Percentiles rank a stretch among this genome's conserved stretches.
Conservation (phyloP, 2,797 vertebrate genomes). For the Neoniphon sammara region DNA sequence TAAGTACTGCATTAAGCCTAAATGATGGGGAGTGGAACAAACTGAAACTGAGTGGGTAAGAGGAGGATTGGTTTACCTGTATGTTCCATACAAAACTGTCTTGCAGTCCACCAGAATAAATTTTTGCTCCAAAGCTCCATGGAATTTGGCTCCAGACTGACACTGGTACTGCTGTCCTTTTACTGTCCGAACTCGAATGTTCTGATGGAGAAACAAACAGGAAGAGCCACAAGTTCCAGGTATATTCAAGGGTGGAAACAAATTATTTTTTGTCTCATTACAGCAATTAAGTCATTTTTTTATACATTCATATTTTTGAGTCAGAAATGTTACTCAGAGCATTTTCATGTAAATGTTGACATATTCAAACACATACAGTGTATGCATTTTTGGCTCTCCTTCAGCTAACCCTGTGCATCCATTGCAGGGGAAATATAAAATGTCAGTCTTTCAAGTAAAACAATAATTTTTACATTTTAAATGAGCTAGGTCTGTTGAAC, state of each 20-base stretch:
- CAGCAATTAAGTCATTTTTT: too few relatives aligned
- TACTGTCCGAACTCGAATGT: constrained; percentile 90
- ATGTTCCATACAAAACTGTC: constrained; percentile 91
- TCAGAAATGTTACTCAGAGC: too few relatives aligned
- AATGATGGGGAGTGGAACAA: too few relatives aligned
- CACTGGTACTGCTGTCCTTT: constrained; percentile 91
- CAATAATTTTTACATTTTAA: too few relatives aligned
- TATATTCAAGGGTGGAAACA: too few relatives aligned
- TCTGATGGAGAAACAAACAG: constrained; percentile 80
- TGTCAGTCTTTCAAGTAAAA: too few relatives aligned
- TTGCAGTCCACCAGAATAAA: constrained; percentile 91
- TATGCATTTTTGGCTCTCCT: not conserved
- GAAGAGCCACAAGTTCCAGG: not conserved
- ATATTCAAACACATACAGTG: not conserved
- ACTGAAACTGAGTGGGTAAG: not conserved
- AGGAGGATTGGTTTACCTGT: constrained; percentile 84
- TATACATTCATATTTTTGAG: too few relatives aligned
- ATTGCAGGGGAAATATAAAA: too few relatives aligned
- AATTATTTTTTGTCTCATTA: too few relatives aligned
- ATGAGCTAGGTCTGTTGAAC: too few relatives aligned
- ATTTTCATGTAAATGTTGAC: not conserved
- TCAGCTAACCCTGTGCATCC: too few relatives aligned
- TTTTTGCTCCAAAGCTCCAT: constrained; percentile 90
- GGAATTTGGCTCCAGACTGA: constrained; percentile 89
- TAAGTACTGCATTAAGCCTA: too few relatives aligned